Evolutionary conservation across 2,888 invertebrate genomes (phyloP).

Genomic region (Ditylenchus weischeri): DNA sequence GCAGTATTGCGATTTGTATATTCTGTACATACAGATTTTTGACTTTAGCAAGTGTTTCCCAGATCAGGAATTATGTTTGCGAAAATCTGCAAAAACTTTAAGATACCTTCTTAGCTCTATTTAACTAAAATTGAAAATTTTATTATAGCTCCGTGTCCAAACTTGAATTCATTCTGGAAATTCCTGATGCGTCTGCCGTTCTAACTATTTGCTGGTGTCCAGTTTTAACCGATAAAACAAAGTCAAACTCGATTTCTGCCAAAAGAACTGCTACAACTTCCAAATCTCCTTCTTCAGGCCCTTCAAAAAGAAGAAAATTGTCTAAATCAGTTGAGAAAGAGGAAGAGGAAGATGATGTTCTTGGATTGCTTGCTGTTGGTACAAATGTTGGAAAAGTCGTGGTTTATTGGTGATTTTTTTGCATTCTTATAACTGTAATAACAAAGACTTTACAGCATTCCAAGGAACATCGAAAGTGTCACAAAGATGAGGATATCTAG

Average conservation of each 20-base stretch:
- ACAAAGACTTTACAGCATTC: conserved; percentile 9
- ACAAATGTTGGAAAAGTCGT: conserved; percentile 28
- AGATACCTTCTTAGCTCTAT: not conserved
- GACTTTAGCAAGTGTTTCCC: no score
- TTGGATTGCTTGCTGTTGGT: conserved; percentile 32
- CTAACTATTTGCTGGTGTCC: conserved; percentile 19
- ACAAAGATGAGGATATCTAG: not conserved
- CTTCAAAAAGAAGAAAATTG: no score
- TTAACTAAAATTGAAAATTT: conserved; percentile 1
- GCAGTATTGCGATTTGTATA: no score
- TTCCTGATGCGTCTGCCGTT: conserved; percentile 10
- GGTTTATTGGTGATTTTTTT: conserved; percentile 21
- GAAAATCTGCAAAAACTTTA: no score
- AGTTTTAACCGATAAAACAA: not conserved
- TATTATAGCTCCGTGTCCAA: conserved; percentile 9
- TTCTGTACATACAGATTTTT: no score
- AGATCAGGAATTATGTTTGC: no score
- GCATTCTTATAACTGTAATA: not conserved
- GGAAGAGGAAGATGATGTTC: conserved; percentile 8
- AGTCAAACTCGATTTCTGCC: not conserved
- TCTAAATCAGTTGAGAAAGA: not conserved
- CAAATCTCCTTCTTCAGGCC: not conserved
- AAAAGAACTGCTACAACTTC: not conserved
- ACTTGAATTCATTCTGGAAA: conserved; percentile 15
- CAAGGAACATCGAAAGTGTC: conserved; percentile 5